Percentiles rank a stretch among this genome's conserved stretches.
Evolutionary conservation across 2,797 vertebrate species (phyloP).

Genomic region (Falco biarmicus): DNA sequence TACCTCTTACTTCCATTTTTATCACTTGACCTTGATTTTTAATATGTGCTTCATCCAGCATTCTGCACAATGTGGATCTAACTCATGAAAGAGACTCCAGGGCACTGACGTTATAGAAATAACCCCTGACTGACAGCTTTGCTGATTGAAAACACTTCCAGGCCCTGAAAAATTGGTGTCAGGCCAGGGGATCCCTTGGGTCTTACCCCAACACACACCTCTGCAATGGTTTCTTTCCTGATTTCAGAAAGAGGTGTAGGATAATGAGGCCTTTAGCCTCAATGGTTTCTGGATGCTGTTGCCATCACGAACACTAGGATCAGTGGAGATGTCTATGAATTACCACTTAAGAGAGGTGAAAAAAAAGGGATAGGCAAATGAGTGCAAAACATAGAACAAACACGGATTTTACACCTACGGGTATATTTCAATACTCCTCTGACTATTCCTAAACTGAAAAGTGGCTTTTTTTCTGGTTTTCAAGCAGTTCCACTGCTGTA

Average conservation of each 20-base stretch:
- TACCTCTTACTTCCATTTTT: not conserved
- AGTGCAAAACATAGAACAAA: not conserved
- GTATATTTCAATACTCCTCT: not conserved
- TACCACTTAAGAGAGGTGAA: not conserved
- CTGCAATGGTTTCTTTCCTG: not conserved
- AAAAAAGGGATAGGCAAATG: not conserved
- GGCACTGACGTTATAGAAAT: not conserved
- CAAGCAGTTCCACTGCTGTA: not conserved
- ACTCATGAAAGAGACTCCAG: not conserved
- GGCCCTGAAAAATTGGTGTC: not conserved
- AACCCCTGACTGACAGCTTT: not conserved
- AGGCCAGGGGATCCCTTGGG: not conserved
- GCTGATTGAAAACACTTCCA: not conserved
- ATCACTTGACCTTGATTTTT: not conserved
- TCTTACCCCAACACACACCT: not conserved
- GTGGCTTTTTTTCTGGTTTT: fast-evolving
- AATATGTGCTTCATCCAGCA: not conserved
- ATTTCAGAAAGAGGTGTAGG: not conserved
- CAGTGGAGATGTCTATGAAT: not conserved
- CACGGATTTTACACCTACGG: not conserved
- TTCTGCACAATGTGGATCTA: not conserved
- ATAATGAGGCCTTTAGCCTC: not conserved
- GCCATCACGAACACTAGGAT: not conserved
- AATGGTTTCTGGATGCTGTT: not conserved
- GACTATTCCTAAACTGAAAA: not conserved